Evolutionary conservation across 2,113 vertebrate species (phyloP), one percentile per base, ranked within the genome.

Genomic region (Collichthys lucidus): DNA sequence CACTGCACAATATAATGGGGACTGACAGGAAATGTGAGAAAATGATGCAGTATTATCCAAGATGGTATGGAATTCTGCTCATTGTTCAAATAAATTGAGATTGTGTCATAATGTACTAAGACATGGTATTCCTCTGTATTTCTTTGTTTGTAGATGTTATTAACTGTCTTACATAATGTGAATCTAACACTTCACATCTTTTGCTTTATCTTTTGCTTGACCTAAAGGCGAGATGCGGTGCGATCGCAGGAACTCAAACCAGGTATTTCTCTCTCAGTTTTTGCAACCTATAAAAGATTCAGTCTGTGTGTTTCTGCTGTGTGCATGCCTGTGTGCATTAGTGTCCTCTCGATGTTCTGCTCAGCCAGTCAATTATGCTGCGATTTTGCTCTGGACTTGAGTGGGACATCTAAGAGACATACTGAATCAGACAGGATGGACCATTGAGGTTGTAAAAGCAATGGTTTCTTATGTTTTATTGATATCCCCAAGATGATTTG

Each of bases 391-490:
- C 40, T 56, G 40, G 31, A 76, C 22, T 5, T 29, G 17, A 85
- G 73, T 63, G 11, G 67, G 70, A 64, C 76, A 79, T 89, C 53
- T 64, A 31, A 26, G 66, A 85, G 69, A 77, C 26, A 15, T 77
- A 90, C 63, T 66, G 65, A 88, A 64, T 77, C 79, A 12, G 88
- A 92, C 89, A 81, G 82, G 82, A 57, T 76, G 81, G 70, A 57
- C 85, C 53, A 19, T 56, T 19, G 83, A 80, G 82, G 60, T 56
- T 91, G 91, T 91, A 61, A 83, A 79, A 80, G 76, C 66, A 67
- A 79, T 76, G 79, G 88, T 76, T 85, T 82, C 44, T 62, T 50
- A 90, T 94, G 79, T 82, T 92, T 93, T 93, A 93, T 91, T 93
- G 78, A 94, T 92, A 88, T 40, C 55, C 66, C 66, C 80, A 74